A percentile compares a stretch with the other conserved stretches of the same genome.
Conservation (phyloP, 2,113 vertebrate species). For the Neolamprologus caudopunctatus region DNA sequence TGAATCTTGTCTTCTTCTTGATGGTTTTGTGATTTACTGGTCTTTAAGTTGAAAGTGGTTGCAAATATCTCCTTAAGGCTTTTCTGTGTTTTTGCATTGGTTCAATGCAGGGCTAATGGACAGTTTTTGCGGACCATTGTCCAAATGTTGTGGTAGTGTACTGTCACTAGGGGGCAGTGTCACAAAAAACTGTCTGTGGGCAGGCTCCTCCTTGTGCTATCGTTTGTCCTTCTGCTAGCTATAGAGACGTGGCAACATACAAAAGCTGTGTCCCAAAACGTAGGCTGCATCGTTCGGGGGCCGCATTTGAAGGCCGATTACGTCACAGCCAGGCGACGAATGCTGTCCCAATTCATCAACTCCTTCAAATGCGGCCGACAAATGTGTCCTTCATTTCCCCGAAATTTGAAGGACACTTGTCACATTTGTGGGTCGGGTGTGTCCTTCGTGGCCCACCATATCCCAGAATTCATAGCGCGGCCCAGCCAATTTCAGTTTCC, state of each 20-base stretch:
- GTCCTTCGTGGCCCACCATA: background rate
- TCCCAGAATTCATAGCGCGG: background rate
- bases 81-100: background rate
- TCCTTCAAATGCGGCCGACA: too few relatives aligned
- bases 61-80: background rate
- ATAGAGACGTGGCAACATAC: background rate
- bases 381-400: too few relatives aligned
- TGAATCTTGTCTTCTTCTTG: background rate
- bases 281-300: background rate
- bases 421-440: too few relatives aligned
- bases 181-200: background rate
- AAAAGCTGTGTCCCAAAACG: background rate
- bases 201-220: background rate
- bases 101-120: background rate
- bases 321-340: rapidly evolving
- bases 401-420: too few relatives aligned
- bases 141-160: background rate
- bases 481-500: too few relatives aligned
- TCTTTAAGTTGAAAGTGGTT: background rate
- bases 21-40: background rate
- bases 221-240: background rate
- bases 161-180: background rate
- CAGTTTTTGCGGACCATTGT: background rate
- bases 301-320: too few relatives aligned
- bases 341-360: rapidly evolving